phyloP scores from a whole-genome alignment of 30 jellyfish, hydroid and myxozoan genomes.

The Rhopilema esculentum region DNA sequence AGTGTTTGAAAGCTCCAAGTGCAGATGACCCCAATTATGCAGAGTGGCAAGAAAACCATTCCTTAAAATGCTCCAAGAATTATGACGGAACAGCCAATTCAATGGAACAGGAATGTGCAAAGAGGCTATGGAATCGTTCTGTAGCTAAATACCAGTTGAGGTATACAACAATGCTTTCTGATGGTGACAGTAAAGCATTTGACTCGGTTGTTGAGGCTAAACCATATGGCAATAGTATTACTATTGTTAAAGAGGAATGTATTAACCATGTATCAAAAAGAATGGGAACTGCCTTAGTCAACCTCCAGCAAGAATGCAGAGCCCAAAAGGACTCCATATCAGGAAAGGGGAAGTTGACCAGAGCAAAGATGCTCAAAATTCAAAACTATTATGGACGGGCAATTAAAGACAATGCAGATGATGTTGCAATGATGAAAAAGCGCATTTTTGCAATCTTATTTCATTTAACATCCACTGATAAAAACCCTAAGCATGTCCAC shows the following conservation, averaged over 20 bases:
- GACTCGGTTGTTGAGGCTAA: conserved; percentile 24
- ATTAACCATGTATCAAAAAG: conserved; percentile 56
- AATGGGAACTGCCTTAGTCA: conserved; percentile 67
- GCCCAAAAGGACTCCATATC: conserved; percentile 45
- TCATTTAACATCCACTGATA: conserved; percentile 32
- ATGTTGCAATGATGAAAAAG: no score
- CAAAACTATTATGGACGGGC: conserved; percentile 62
- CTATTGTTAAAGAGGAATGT: conserved; percentile 61
- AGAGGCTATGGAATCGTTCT: conserved; percentile 31
- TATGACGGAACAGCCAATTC: conserved; percentile 20
- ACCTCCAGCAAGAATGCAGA: conserved; percentile 10
- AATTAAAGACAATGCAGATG: no score
- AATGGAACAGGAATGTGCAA: conserved; percentile 59
- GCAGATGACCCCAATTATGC: no score
- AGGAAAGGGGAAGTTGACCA: conserved; percentile 66
- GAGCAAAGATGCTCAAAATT: conserved; percentile 9
- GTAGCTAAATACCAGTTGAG: conserved; percentile 5
- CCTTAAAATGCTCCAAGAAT: conserved; percentile 10
- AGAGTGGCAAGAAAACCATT: conserved; percentile 47
- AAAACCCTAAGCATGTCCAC: conserved; percentile 33
- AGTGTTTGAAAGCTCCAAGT: no score
- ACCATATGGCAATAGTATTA: conserved; percentile 4
- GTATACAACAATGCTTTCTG: conserved; percentile 52
- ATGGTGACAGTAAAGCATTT: conserved; percentile 46
- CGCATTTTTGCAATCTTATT: conserved; percentile 35